Base-by-base conservation (phyloP, 2,888 invertebrate genomes). In the Aromia moschata region DNA sequence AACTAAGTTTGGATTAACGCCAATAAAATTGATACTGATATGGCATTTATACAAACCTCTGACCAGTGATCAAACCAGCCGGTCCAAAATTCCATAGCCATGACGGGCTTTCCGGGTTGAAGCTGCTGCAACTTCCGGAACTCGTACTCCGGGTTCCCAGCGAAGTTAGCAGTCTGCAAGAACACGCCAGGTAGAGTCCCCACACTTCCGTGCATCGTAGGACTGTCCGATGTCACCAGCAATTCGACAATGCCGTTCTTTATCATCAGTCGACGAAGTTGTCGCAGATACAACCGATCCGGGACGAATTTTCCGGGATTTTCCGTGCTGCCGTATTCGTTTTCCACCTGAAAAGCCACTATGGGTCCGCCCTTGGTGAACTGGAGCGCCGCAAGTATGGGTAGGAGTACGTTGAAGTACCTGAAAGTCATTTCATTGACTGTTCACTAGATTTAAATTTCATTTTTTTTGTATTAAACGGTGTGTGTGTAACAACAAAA, bases 261-360 rank as follows among this genome's bases (percentile, higher is more conserved):
- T 47, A 70, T 60, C 67, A 80, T 75, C 11, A 78, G 56, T 31
- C 80, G 68, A 47, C 77, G 74, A 2, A 85, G 65, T 60, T 77
- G 73, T 20, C 74, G 67, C 63, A 85, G 70, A 52, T 71, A 71
- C 0, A 16, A 12, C 47, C 56, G 66, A 17, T 71, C 70, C 5
- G 77, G 78, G 3, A 12, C 40, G 55, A 68, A 73, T 62, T 58
- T 69, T 49, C 59, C 69, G 18, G 37, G 54, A 37, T 64, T 45
- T 44, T 62, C 59, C 1, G 77, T 76, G 71, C 94, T 93, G 2
- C 72, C 72, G 43, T 73, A 72, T 44, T 72, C 72, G 38, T 73
- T 98, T 82, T 98, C 97, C 18, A 94, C 86, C 70, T 95, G 94
- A 41, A 94, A 89, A 84, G 92, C 88, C 58, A 95, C 92, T 20